Base-by-base conservation (phyloP, 2,888 invertebrate species). In the Graphium colonna region DNA sequence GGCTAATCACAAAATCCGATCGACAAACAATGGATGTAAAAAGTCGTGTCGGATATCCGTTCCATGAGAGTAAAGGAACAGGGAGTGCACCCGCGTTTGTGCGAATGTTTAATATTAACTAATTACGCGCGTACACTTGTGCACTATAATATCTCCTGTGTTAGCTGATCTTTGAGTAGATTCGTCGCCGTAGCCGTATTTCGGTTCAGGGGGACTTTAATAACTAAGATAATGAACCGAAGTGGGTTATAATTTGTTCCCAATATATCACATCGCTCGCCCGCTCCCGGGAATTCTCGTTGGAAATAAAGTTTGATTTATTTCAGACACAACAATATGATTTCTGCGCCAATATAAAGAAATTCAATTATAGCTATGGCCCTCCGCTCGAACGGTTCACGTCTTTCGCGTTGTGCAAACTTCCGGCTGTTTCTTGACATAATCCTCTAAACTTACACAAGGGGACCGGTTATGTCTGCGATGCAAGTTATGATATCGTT, bases 251-350 rank as follows among this genome's bases (percentile, higher is more conserved):
- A 73, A 74, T 71, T 75, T 68, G 73, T 68, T 70, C 68, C 68
- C 72, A 71, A 77, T 75, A 73, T 73, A 73, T 71, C 74, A 72
- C 67, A 71, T 62, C 65, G 67, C 36, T n/a, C 12, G 62, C 71
- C 68, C 66, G 69, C 64, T 64, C 62, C 61, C 61, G 9, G n/a
- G 33, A 59, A 67, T 68, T 79, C 84, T 79, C 84, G 66, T 60
- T 68, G 85, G 84, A 79, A 75, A 74, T 77, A 79, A 85, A 86
- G 77, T 86, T 86, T 84, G 80, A 85, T 86, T 84, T 79, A 82
- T 82, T 85, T 85, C 75, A 79, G 79, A 81, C 74, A 74, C 73
- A 77, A 78, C 78, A 79, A 79, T 83, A 77, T 73, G 78, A 72
- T 77, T 78, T 73, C 73, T 71, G 72, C 74, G 71, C 74, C 74